Base-by-base conservation (phyloP, 2,797 vertebrate genomes). In the Pogonophryne albipinna region DNA sequence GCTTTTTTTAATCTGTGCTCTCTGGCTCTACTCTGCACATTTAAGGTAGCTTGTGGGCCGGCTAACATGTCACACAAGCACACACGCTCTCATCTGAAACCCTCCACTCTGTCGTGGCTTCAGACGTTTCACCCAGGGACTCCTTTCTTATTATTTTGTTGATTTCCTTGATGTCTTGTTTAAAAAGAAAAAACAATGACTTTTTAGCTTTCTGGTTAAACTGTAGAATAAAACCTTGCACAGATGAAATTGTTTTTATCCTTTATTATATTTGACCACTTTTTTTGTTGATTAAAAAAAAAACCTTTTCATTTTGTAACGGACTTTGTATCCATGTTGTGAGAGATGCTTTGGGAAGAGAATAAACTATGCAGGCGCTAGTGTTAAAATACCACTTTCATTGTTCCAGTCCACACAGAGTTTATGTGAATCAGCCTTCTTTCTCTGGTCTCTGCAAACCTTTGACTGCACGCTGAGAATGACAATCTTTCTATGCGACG, bases 221-320 rank as follows among this genome's bases (percentile, higher is more conserved):
- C 79, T 93, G 88, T 93, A 93, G 90, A 94, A 92, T 92, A 87
- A 93, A 94, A 87, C 68, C 70, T 88, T 93, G 90, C 93, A 94
- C 91, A 91, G 64, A 82, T 79, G 2, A 60, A 74, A 79, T 81
- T 86, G 82, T 91, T 93, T 89, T 91, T 84, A 90, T 88, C 91
- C 86, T 90, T 92, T 85, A 80, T 84, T 89, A 86, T 91, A 89
- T 88, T 86, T 90, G 76, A 89, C 90, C 80, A 80, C 78, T 74
- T 87, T 89, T 74, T 74, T 87, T 89, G 80, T 90, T 83, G 60
- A 83, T 87, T 85, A 87, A 85, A 61, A 64, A 88, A 85, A 61
- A 20, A 42, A 5, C 34, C 34, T 80, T 76, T 87, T 86, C 66
- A 73, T 90, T 91, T 87, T 92, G 84, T 91, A 91, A 87, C 79